Evolutionary conservation across 2,113 vertebrate genomes (phyloP).

Genomic region (Sphaerodactylus townsendi): DNA sequence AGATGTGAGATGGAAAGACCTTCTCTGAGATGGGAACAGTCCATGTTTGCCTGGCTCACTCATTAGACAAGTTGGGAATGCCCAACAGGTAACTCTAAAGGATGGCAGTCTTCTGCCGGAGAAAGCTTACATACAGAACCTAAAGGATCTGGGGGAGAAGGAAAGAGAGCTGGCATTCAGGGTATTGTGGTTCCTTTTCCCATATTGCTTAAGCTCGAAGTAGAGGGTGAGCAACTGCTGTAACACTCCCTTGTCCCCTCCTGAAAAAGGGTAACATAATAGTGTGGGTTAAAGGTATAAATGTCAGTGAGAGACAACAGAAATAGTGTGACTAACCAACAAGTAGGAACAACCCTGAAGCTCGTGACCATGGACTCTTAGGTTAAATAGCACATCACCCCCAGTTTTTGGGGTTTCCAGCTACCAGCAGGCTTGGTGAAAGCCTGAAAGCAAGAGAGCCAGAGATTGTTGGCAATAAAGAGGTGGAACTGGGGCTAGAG

Average conservation of each 20-base stretch:
- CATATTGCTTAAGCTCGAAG: background rate
- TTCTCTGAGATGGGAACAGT: too few relatives aligned
- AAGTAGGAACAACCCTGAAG: background rate
- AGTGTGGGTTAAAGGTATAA: too few relatives aligned
- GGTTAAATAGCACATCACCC: background rate
- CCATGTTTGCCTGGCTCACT: too few relatives aligned
- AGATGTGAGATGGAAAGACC: too few relatives aligned
- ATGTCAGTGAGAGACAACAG: too few relatives aligned
- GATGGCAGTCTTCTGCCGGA: background rate
- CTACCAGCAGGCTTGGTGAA: background rate
- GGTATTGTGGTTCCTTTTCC: background rate
- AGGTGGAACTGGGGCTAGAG: background rate
- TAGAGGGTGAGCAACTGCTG: background rate
- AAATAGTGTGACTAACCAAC: too few relatives aligned
- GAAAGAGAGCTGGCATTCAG: background rate
- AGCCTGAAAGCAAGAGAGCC: background rate
- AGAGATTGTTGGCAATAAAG: background rate
- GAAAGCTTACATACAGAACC: background rate
- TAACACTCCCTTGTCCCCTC: too few relatives aligned
- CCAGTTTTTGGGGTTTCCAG: background rate
- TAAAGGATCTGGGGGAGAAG: background rate
- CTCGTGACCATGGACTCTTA: background rate
- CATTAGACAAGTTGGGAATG: background rate
- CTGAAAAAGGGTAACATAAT: too few relatives aligned
- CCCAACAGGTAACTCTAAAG: background rate